These are phyloP conservation scores for Myotis brandtii DNA, from an alignment of 2,113 vertebrate genomes.

Conservation along the genomic window DNA sequence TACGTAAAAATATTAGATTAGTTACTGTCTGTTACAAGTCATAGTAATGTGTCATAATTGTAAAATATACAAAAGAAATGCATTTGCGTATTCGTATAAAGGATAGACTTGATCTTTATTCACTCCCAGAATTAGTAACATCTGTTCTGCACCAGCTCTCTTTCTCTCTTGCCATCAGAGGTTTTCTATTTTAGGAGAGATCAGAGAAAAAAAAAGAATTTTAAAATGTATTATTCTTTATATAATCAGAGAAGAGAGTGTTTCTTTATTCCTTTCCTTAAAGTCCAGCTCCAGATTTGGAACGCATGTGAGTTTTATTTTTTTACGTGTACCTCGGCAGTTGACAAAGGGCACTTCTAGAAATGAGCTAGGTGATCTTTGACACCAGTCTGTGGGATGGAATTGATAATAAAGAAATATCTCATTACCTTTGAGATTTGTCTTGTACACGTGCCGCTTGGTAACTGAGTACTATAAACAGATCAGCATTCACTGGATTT, in stretches of 20 bases:
- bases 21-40: conserved; percentile 70
- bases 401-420: conserved; percentile 85
- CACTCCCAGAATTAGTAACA: not conserved
- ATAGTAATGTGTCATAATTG: conserved; percentile 67
- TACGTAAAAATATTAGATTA: not conserved
- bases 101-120: not conserved
- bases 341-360: conserved; percentile 83
- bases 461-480: conserved; percentile 81
- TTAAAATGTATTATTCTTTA: not conserved
- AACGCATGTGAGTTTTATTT: conserved; percentile 65
- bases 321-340: conserved; percentile 75
- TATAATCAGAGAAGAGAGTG: not conserved
- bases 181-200: conserved; percentile 7
- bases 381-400: conserved; percentile 79
- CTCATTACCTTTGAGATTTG: conserved; percentile 83
- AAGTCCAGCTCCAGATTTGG: conserved; percentile 69
- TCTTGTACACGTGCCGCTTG: conserved; percentile 73
- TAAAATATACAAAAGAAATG: conserved; percentile 69
- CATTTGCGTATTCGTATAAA: conserved; percentile 66
- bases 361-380: conserved; percentile 85
- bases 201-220: conserved; percentile 4
- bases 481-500: conserved; percentile 84
- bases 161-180: not conserved
- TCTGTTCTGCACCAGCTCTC: not conserved
- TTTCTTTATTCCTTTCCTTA: conserved; percentile 16